Base-by-base conservation (phyloP, 1,140 invertebrate genomes). In the Orchestia grillus region DNA sequence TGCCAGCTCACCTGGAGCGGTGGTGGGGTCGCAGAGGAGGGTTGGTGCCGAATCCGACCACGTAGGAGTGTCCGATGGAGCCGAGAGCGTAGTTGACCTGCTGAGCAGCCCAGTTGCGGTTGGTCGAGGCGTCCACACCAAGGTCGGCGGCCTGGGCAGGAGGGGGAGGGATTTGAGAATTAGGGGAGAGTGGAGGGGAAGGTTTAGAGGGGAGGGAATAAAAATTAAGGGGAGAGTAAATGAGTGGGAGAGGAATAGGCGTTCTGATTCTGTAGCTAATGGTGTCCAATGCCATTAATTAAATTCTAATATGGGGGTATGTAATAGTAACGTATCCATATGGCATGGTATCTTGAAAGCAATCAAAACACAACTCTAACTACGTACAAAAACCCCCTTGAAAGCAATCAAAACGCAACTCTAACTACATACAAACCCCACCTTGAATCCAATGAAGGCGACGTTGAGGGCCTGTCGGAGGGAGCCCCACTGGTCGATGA, bases 21-120 rank as follows among this genome's bases (percentile, higher is more conserved):
- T 96, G 95, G 87, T 96, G 96, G 47, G 96, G 96, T 40, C 95
- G 23, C 44, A 42, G 97, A 36, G 96, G 96, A 0, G 91, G 45
- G 53, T 98, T 98, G 87, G 97, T 97, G 0, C 98, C 98, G 97
- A 98, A 98, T 23, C 98, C 98, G 43, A 98, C 98, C 0, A 98
- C 98, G 97, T 97, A 98, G 97, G 98, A 98, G 95, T 98, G 97
- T 11, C 98, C 98, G 96, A 97, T 97, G 96, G 98, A 97, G 0
- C 98, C 98, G 0, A 98, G 97, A 96, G 98, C 98, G 97, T 98
- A 98, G 96, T 98, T 97, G 91, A 98, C 98, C 97, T 98, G 98
- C 96, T 98, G 97, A 96, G 97, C 97, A 15, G 98, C 98, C 97
- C 98, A 98, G 97, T 98, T 98, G 15, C 96, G 57, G 47, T 97